Evolutionary conservation across 2,797 vertebrate species (phyloP), one percentile per base, ranked within the genome.

Genomic region (Channa striata): DNA sequence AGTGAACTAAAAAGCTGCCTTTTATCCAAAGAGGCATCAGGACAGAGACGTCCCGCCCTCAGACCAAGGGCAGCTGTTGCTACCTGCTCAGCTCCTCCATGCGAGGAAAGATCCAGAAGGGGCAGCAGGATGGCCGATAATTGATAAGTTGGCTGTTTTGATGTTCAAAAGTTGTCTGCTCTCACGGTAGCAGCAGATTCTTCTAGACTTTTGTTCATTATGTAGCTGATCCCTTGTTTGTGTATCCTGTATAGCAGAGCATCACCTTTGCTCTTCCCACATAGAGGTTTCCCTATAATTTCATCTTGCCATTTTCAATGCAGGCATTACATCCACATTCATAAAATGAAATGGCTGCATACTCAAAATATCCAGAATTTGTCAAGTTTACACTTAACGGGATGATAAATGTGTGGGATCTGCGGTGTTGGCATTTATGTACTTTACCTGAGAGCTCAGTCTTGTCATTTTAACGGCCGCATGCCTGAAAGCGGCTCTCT

Each of bases 181-280:
- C 44, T 62, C 43, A 47, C 11, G 13, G 63, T 70, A 58, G 77
- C 72, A 67, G 74, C 62, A 19, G 53, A 93, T 92, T 94, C 91
- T 93, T 7, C 73, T 57, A 94, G 91, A 80, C 72, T 37, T 93
- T 92, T 94, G 91, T 95, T 95, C 92, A 93, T 94, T 94, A 93
- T 96, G 95, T 95, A 81, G 93, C 94, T 94, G 94, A 95, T 94
- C 93, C 90, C 91, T 94, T 90, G 92, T 96, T 51, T 77, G 51
- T 80, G 93, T 95, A 92, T 95, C 87, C 30, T 67, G 6, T 44
- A 88, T 91, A 91, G 51, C 93, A 94, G 91, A 94, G 92, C 94
- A 93, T 95, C 93, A 90, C 93, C 93, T 94, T 92, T 93, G 94
- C 64, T 95, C 93, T 93, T 95, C 94, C 68, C 50, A 14, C 42